These are phyloP conservation scores for Apis dorsata DNA, from an alignment of 1,140 invertebrate species.

Conservation along the genomic window DNA sequence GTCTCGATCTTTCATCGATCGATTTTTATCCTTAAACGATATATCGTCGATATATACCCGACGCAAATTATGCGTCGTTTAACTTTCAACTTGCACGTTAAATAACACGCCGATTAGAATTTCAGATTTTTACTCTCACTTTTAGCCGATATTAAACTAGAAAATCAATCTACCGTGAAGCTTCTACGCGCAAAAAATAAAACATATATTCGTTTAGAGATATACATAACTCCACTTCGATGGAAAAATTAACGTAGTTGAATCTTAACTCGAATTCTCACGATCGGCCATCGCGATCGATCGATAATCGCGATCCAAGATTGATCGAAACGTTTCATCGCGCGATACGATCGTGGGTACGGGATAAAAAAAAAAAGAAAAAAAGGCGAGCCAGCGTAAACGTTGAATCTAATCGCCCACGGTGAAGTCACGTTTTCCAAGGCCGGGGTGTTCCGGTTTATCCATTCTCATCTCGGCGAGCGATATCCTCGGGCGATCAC, in stretches of 20 bases:
- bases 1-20: background rate
- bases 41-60: background rate
- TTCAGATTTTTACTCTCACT: background rate
- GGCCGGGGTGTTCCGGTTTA: conserved; percentile 63
- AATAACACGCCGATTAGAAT: background rate
- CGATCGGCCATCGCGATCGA: background rate
- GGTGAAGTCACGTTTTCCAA: conserved; percentile 64
- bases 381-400: conserved; percentile 41
- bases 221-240: background rate
- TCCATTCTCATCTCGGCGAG: conserved; percentile 41
- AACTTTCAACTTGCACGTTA: background rate
- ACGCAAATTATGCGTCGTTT: background rate
- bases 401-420: conserved; percentile 55
- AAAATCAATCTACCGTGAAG: background rate
- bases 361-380: background rate
- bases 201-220: background rate
- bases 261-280: background rate
- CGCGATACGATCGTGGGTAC: no score
- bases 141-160: background rate
- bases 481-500: conserved; percentile 50
- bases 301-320: background rate
- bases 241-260: no score
- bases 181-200: background rate
- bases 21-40: background rate
- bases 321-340: background rate